phyloP scores from a whole-genome alignment of 1,140 invertebrate genomes.

The Drosophila trapezifrons region DNA sequence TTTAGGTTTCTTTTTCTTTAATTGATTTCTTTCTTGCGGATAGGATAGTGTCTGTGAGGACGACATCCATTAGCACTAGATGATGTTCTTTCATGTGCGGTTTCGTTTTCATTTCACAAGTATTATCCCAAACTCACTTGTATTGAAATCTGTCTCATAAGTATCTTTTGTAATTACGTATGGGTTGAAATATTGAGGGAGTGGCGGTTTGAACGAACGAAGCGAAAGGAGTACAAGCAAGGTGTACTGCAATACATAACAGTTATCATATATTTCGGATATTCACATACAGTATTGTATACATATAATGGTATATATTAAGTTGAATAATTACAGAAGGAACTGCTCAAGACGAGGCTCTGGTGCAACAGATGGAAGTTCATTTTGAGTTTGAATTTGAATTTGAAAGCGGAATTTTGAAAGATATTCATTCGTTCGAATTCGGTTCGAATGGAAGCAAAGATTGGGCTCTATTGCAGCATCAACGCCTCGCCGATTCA shows the following conservation, averaged over 20 bases:
- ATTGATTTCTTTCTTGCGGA: conserved; percentile 41
- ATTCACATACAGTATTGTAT: conserved; percentile 30
- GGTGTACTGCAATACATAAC: conserved; percentile 60
- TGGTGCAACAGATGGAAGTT: conserved; percentile 17
- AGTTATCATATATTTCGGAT: conserved; percentile 53
- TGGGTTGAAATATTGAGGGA: conserved; percentile 55
- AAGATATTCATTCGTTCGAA: not conserved
- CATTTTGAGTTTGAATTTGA: conserved; percentile 4
- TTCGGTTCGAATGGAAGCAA: conserved; percentile 6
- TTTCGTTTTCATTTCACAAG: conserved; percentile 71
- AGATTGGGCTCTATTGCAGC: conserved; percentile 45
- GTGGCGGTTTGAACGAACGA: conserved; percentile 43
- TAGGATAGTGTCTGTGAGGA: conserved; percentile 35
- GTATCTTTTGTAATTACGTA: conserved; percentile 83
- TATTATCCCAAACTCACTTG: conserved; percentile 84
- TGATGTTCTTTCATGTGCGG: conserved; percentile 40
- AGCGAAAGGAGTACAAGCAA: conserved; percentile 65
- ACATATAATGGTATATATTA: conserved; percentile 28
- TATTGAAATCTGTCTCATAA: conserved; percentile 84
- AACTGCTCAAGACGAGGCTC: conserved; percentile 30
- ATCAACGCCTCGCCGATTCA: conserved; percentile 31
- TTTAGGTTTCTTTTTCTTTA: conserved; percentile 19
- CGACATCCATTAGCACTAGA: conserved; percentile 44
- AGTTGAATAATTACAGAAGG: conserved; percentile 52
- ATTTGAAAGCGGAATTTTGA: conserved; percentile 22